Percentiles rank a stretch among this genome's conserved stretches.
phyloP scores from a whole-genome alignment of 2,888 invertebrate genomes.

The Linnaemya tessellans region DNA sequence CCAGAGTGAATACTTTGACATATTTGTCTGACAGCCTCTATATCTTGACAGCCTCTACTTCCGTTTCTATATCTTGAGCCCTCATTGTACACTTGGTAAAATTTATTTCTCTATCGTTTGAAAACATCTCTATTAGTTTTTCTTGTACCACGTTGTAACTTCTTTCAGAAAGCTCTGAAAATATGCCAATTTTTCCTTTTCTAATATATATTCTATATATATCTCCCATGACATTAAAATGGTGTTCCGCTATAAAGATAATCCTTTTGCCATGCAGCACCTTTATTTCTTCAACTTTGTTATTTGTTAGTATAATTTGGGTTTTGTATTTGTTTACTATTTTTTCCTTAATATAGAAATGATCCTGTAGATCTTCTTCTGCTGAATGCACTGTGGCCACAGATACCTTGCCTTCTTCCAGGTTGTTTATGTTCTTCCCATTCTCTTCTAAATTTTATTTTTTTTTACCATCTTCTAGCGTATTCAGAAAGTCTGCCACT shows the following conservation, averaged over 20 bases:
- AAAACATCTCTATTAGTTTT: slow-evolving; percentile 71
- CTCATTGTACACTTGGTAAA: slow-evolving; percentile 71
- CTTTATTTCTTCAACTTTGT: no score
- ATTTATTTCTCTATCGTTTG: slow-evolving; percentile 65
- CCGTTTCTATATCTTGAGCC: slow-evolving; percentile 70
- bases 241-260: neutral
- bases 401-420: no score
- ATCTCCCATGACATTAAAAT: slow-evolving; percentile 59
- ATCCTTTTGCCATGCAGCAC: no score
- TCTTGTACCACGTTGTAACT: slow-evolving; percentile 70
- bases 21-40: no score
- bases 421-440: neutral
- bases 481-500: slow-evolving; percentile 2
- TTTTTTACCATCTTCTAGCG: slow-evolving; percentile 31
- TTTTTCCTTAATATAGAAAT: no score
- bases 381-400: no score
- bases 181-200: slow-evolving; percentile 71
- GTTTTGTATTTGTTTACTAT: no score
- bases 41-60: slow-evolving; percentile 61
- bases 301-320: no score
- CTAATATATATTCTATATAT: slow-evolving; percentile 67
- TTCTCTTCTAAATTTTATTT: neutral
- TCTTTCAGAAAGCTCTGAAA: slow-evolving; percentile 59
- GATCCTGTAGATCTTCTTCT: no score
- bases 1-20: no score